Evolutionary conservation across 2,888 invertebrate species (phyloP).

Genomic region (Clepsis dumicolana): DNA sequence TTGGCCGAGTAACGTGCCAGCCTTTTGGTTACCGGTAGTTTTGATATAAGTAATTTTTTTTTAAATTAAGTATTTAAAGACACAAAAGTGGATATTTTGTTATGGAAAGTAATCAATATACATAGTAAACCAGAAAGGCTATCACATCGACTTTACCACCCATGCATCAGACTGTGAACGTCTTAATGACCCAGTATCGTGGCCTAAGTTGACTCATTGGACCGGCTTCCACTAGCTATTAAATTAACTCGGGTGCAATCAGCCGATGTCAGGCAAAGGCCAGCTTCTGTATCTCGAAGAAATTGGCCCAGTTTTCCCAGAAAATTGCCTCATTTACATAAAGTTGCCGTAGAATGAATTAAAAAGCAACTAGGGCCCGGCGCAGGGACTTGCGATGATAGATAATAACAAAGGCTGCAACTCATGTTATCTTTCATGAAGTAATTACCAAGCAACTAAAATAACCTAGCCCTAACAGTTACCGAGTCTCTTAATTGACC

Average conservation of each 20-base stretch:
- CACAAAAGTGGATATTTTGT: no score
- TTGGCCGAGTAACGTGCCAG: no score
- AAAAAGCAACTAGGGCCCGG: slow-evolving; percentile 50
- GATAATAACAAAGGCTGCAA: not conserved
- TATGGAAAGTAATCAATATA: not conserved
- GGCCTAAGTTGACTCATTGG: slow-evolving; percentile 36
- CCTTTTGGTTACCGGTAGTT: no score
- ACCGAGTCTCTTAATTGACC: no score
- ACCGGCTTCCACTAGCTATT: slow-evolving; percentile 33
- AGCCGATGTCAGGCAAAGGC: slow-evolving; percentile 52
- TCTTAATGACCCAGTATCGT: not conserved
- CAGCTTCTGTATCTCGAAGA: slow-evolving; percentile 65
- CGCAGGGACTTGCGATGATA: not conserved
- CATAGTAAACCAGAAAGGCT: not conserved
- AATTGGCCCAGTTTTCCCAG: slow-evolving; percentile 71
- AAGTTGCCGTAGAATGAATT: slow-evolving; percentile 50
- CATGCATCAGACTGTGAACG: not conserved
- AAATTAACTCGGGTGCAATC: slow-evolving; percentile 54
- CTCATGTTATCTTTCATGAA: not conserved
- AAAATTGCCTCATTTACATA: slow-evolving; percentile 72
- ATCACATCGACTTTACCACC: not conserved
- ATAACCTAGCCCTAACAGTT: no score
- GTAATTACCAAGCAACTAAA: no score
- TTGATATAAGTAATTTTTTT: no score
- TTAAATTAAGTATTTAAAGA: no score